phyloP scores from a whole-genome alignment of 2,888 invertebrate genomes.

The Chymomyza caudatula region DNA sequence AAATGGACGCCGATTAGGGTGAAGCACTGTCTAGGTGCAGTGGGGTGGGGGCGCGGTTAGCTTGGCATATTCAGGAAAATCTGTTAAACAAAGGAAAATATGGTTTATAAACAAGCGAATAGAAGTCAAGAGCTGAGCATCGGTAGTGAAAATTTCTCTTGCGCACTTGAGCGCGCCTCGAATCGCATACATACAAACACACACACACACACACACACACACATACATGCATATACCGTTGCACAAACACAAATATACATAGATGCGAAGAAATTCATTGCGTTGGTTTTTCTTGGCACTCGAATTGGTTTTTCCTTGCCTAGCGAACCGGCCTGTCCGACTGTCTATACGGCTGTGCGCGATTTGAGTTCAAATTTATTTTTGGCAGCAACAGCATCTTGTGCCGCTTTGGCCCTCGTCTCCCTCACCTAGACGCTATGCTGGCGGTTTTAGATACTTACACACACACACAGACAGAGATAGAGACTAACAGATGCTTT shows the following conservation, averaged over 20 bases:
- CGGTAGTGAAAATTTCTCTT: slow-evolving; percentile 17
- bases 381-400: slow-evolving; percentile 65
- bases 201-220: not conserved
- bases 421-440: slow-evolving; percentile 1
- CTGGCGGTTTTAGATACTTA: slow-evolving; percentile 6
- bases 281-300: slow-evolving; percentile 68
- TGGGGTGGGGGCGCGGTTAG: not conserved
- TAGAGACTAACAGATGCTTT: slow-evolving; percentile 1
- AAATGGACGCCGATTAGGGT: not conserved
- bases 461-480: slow-evolving; percentile 15
- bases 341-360: slow-evolving; percentile 32
- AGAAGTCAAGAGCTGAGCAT: slow-evolving; percentile 2
- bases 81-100: not conserved
- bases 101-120: not conserved
- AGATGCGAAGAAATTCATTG: slow-evolving; percentile 44
- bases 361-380: slow-evolving; percentile 70
- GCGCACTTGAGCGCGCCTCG: slow-evolving; percentile 54
- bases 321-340: slow-evolving; percentile 3
- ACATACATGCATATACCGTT: not conserved
- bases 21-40: not conserved
- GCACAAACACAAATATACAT: not conserved
- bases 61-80: not conserved
- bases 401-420: slow-evolving; percentile 18
- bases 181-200: no score
- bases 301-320: slow-evolving; percentile 49